Base-by-base conservation (phyloP, 2,888 invertebrate genomes). In the Acanthopleura granulata region DNA sequence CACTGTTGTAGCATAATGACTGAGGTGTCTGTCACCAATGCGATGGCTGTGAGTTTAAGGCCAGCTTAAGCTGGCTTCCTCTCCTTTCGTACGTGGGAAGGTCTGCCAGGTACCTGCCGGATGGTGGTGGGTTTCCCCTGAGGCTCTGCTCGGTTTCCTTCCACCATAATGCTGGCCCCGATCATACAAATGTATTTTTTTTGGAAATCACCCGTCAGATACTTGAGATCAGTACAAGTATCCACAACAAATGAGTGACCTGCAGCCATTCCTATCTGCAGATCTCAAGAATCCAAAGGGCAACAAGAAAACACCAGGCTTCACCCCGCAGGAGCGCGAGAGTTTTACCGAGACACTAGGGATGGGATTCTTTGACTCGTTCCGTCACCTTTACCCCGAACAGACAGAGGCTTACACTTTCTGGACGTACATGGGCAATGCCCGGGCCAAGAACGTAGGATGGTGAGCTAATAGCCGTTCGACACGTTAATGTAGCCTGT, bases 211-310 rank as follows among this genome's bases (percentile, higher is more conserved):
- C n/a, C n/a, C n/a, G n/a, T n/a, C 40, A 6, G 3, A 9, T 40
- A 3, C 40, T 40, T 3, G 40, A 9, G 3, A 6, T 40, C 40
- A 6, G 9, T 40, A 9, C 40, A 40, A 6, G 40, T 40, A 40
- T 9, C 3, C 40, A 61, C 3, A 61, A 61, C 61, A 61, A 6
- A 12, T 61, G 25, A 61, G 61, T 61, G 4, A 40, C 25, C 11
- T 11, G 61, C 9, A 40, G 4, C 3, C 40, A 40, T 40, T 40
- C 9, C 40, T 40, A 14, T 61, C 89, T 90, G 49, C 89, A 95
- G 98, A 99, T 93, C 92, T 99, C 87, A 93, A 95, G 4, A 98
- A 99, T 92, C 99, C 99, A 0, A 97, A 97, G 90, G 93, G 94
- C 0, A 99, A 99, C 89, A 94, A 93, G 79, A 97, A 94, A 78